Percentiles rank a stretch among this genome's conserved stretches.
Conservation (phyloP, 2,113 vertebrate genomes). For the Sceloporus tristichus region DNA sequence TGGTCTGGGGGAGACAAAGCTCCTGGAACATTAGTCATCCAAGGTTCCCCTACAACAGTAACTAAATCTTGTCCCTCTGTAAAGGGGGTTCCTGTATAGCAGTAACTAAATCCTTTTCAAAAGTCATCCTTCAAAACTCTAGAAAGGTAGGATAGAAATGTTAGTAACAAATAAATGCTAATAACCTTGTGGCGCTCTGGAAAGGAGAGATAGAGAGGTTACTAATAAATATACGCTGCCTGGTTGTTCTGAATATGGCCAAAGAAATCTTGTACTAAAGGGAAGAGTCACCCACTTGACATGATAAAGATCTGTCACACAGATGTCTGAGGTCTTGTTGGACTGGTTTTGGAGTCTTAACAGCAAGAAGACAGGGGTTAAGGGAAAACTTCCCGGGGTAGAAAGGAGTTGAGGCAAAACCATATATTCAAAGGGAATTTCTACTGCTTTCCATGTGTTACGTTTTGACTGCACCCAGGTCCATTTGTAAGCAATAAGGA, state of each 20-base stretch:
- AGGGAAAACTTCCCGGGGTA: background rate
- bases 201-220: background rate
- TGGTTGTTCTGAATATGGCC: background rate
- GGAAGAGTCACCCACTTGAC: conserved; percentile 53
- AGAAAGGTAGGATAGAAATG: background rate
- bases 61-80: no score
- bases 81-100: no score
- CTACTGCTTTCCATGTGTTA: background rate
- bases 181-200: background rate
- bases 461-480: no score
- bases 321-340: conserved; percentile 9
- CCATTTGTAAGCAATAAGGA: background rate
- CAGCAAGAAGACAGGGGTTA: background rate
- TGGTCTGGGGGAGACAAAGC: no score
- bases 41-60: no score
- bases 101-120: no score
- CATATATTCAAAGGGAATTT: background rate
- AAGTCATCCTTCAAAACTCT: no score
- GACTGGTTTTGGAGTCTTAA: conserved; percentile 23
- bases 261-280: conserved; percentile 36
- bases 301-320: conserved; percentile 46
- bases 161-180: background rate
- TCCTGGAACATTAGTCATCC: no score
- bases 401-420: background rate
- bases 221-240: background rate